Conservation (phyloP, 2,113 vertebrate species). For the Rhinopithecus roxellana region DNA sequence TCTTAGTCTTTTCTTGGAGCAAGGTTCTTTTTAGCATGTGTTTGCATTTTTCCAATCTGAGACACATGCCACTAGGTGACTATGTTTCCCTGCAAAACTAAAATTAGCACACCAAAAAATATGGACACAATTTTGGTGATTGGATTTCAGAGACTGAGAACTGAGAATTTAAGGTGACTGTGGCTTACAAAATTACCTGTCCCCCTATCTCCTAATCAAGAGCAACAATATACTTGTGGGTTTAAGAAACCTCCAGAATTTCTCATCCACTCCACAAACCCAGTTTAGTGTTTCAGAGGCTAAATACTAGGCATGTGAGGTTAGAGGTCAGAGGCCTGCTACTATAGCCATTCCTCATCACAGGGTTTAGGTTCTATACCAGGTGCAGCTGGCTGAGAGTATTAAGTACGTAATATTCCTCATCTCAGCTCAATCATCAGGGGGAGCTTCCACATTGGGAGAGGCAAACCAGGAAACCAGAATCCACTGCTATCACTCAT, state of each 20-base stretch:
- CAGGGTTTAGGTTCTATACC: neutral
- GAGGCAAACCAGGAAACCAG: neutral
- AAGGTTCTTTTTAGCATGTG: neutral
- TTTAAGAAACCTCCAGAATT: neutral
- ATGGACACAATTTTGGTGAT: neutral
- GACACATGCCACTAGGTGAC: neutral
- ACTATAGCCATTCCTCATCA: neutral
- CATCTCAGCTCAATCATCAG: neutral
- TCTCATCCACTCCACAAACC: neutral
- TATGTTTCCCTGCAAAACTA: neutral
- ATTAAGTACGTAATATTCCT: neutral
- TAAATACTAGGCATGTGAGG: neutral
- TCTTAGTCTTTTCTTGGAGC: neutral
- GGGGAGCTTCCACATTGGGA: neutral
- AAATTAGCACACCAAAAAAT: neutral
- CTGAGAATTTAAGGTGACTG: neutral
- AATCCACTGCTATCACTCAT: neutral
- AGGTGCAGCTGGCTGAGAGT: neutral
- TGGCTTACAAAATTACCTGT: neutral
- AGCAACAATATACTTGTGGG: neutral
- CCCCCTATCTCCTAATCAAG: neutral
- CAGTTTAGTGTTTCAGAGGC: neutral
- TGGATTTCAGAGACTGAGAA: neutral
- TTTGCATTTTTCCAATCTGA: neutral
- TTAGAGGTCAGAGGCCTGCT: neutral